These are phyloP conservation scores for Clarias laeviceps DNA, from an alignment of 2,797 vertebrate genomes.

Conservation along the genomic window DNA sequence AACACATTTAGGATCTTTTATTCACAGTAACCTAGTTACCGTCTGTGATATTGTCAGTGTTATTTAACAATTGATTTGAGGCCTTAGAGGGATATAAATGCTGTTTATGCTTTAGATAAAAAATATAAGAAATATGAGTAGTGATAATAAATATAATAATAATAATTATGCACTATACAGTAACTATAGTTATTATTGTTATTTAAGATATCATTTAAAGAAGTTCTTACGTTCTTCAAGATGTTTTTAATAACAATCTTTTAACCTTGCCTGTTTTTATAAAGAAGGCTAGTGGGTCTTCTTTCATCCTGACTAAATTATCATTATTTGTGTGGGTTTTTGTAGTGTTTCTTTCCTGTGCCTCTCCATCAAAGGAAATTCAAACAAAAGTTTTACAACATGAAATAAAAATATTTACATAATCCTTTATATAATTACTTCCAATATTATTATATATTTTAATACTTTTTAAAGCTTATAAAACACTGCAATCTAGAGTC, in stretches of 20 bases:
- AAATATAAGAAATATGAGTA: neutral
- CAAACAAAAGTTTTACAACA: neutral
- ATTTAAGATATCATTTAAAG: no score
- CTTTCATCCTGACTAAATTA: neutral
- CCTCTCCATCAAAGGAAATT: neutral
- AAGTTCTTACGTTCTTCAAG: neutral
- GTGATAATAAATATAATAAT: neutral
- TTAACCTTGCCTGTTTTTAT: neutral
- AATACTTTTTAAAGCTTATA: neutral
- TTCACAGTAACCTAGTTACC: constrained; percentile 2
- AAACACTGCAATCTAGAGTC: neutral
- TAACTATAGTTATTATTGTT: neutral
- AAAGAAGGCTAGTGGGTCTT: neutral
- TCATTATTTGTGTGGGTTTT: neutral
- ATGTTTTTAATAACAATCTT: neutral
- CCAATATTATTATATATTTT: neutral
- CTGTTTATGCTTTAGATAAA: neutral
- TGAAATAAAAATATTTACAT: neutral
- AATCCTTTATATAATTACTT: no score
- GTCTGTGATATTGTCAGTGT: constrained; percentile 12
- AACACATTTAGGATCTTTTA: constrained; percentile 1
- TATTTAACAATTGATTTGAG: neutral
- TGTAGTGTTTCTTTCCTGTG: neutral
- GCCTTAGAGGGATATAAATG: neutral
- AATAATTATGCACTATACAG: neutral